A percentile compares a stretch with the other conserved stretches of the same genome.
Evolutionary conservation across 1,140 invertebrate species (phyloP).

Genomic region (Hesperophylax magnus): DNA sequence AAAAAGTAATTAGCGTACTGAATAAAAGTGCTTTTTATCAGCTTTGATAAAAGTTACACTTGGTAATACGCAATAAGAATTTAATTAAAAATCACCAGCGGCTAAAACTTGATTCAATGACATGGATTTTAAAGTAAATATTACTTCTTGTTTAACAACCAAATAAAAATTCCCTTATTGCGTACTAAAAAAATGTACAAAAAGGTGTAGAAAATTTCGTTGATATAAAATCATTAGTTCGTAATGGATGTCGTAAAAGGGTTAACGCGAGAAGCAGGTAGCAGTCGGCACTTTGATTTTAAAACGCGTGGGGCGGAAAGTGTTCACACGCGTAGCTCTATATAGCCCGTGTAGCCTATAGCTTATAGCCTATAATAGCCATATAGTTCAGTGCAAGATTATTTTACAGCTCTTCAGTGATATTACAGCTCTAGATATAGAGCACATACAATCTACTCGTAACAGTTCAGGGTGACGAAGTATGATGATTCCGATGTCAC

Average conservation of each 20-base stretch:
- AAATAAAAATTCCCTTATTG: neutral
- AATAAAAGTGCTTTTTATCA: neutral
- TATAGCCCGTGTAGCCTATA: no score
- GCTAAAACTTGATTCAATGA: neutral
- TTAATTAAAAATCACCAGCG: neutral
- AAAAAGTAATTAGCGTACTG: no score
- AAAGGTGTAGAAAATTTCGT: constrained; percentile 1
- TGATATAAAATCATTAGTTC: constrained; percentile 12
- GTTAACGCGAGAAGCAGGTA: constrained; percentile 14
- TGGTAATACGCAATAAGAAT: neutral
- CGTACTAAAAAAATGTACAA: neutral
- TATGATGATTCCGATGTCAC: no score
- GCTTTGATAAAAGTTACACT: neutral
- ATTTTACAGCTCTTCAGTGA: no score
- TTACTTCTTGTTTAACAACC: neutral
- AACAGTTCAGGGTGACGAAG: no score
- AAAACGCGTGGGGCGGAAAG: neutral
- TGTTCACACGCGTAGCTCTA: neutral
- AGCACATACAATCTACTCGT: no score
- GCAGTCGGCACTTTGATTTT: constrained; percentile 1
- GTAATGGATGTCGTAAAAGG: constrained; percentile 21
- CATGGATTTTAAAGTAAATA: neutral
- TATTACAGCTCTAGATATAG: no score
- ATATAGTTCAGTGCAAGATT: no score
- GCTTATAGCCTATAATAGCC: no score